Percentiles rank a stretch among this genome's conserved stretches.
Conservation (phyloP, 1,140 invertebrate genomes). For the Probaryconus sp. region DNA sequence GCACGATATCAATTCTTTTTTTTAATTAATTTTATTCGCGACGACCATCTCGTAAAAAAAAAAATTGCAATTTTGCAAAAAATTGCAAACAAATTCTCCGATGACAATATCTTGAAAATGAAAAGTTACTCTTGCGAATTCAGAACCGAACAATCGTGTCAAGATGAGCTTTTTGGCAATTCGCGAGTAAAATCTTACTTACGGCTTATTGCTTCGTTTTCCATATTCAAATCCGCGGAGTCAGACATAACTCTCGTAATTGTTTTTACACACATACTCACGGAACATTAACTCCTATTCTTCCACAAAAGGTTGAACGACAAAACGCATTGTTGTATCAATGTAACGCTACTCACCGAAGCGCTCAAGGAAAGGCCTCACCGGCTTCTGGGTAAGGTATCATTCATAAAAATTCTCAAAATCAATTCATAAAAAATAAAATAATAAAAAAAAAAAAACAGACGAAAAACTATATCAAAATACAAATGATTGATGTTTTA, state of each 20-base stretch:
- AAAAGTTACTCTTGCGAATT: too few relatives aligned
- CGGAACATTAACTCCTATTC: constrained; percentile 66
- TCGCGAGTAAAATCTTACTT: constrained; percentile 72
- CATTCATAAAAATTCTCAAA: too few relatives aligned
- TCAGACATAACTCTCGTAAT: constrained; percentile 55
- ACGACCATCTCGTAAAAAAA: too few relatives aligned
- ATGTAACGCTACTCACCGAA: constrained; percentile 75
- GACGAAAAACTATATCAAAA: too few relatives aligned
- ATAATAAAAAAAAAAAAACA: too few relatives aligned
- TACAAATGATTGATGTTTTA: too few relatives aligned
- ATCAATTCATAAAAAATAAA: too few relatives aligned
- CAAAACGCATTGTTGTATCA: constrained; percentile 66
- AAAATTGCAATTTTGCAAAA: too few relatives aligned
- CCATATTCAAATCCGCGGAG: constrained; percentile 65
- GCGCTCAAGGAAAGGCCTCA: constrained; percentile 65
- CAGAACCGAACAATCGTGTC: constrained; percentile 1
- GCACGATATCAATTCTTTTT: constrained; percentile 20
- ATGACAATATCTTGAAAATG: too few relatives aligned
- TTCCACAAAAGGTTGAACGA: constrained; percentile 46
- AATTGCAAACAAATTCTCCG: too few relatives aligned
- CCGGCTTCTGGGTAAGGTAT: constrained; percentile 68
- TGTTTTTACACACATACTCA: constrained; percentile 73
- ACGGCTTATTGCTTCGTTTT: constrained; percentile 71
- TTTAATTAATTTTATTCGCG: not conserved
- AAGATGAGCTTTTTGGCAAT: constrained; percentile 68